phyloP scores from a whole-genome alignment of 1,140 invertebrate genomes.

The Oscheius sp. region DNA sequence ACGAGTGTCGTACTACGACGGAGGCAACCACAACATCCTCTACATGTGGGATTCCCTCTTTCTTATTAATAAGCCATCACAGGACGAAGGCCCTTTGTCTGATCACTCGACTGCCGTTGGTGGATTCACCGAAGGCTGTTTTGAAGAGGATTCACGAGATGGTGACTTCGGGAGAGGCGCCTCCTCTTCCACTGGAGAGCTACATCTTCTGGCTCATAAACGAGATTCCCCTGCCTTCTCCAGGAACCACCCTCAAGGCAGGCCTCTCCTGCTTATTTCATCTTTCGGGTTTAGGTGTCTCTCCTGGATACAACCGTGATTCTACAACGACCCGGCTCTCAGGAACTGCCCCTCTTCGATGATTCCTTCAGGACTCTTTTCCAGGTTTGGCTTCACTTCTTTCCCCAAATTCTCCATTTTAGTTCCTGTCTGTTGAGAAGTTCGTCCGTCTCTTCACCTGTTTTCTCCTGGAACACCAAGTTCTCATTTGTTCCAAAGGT shows the following conservation, averaged over 20 bases:
- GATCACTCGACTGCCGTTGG: constrained; percentile 83
- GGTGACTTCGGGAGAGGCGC: constrained; percentile 9
- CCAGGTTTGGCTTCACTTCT: background rate
- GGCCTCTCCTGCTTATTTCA: background rate
- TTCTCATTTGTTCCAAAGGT: constrained; percentile 86
- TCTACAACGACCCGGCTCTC: constrained; percentile 61
- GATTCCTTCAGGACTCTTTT: constrained; percentile 73
- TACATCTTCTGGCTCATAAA: constrained; percentile 92
- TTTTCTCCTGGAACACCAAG: constrained; percentile 91
- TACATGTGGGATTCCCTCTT: constrained; percentile 80
- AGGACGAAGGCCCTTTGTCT: constrained; percentile 72
- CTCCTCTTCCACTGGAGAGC: constrained; percentile 73
- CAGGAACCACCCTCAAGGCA: constrained; percentile 66
- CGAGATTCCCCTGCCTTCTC: constrained; percentile 82
- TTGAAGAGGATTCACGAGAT: background rate
- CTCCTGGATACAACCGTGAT: constrained; percentile 39
- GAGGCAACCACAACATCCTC: constrained; percentile 87
- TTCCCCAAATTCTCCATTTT: constrained; percentile 65
- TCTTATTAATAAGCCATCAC: background rate
- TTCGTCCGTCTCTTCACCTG: constrained; percentile 90
- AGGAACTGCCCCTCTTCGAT: constrained; percentile 88
- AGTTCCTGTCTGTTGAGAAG: constrained; percentile 71
- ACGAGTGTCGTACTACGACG: constrained; percentile 76
- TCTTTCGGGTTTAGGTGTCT: constrained; percentile 31
- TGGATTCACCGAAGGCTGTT: constrained; percentile 70